Conservation (phyloP, 2,888 invertebrate species). For the Tigriopus californicus region DNA sequence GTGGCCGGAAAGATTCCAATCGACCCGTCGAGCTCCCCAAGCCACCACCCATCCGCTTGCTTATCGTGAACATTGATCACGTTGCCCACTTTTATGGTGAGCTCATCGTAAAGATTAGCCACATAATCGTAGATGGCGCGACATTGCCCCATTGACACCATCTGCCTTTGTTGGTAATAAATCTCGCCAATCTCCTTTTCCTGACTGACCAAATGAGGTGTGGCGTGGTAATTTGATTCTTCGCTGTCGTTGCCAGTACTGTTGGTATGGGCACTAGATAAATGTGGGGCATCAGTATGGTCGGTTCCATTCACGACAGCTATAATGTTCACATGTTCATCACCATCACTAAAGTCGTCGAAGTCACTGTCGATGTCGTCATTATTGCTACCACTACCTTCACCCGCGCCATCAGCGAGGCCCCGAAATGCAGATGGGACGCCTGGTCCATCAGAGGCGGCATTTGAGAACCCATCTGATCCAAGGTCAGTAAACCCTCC, state of each 20-base stretch:
- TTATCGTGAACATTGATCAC: constrained; percentile 70
- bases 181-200: constrained; percentile 14
- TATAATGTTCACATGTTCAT: neutral
- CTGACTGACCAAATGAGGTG: neutral
- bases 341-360: constrained; percentile 20
- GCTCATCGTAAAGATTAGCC: constrained; percentile 68
- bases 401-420: neutral
- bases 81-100: constrained; percentile 56
- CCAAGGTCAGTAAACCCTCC: constrained; percentile 33
- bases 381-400: neutral
- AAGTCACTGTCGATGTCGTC: constrained; percentile 32
- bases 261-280: no score
- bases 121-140: constrained; percentile 70
- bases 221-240: no score
- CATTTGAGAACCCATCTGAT: neutral
- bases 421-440: neutral
- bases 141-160: constrained; percentile 46
- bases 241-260: no score
- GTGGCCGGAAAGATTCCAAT: constrained; percentile 85
- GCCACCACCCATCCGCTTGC: constrained; percentile 87
- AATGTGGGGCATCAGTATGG: no score
- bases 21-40: constrained; percentile 63
- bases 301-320: no score
- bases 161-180: constrained; percentile 19
- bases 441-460: no score